These are phyloP conservation scores for Mellilla xanthometata DNA, from an alignment of 2,888 invertebrate species.

Conservation along the genomic window DNA sequence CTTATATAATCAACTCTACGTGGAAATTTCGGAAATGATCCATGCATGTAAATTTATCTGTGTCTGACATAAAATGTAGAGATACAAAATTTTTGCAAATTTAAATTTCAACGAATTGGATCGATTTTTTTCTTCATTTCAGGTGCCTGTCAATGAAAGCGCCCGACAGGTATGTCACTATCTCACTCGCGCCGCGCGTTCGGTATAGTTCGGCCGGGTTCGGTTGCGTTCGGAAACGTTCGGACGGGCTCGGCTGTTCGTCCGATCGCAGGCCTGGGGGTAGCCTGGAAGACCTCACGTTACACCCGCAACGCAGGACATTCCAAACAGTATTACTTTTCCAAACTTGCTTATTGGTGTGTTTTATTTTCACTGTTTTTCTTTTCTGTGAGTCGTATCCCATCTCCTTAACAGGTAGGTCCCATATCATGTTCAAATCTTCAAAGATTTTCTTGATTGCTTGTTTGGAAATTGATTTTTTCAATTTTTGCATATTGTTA, in stretches of 20 bases:
- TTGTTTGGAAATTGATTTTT: conserved; percentile 60
- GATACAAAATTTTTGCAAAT: conserved; percentile 63
- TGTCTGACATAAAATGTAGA: conserved; percentile 50
- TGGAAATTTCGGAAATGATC: conserved; percentile 7
- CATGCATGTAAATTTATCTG: conserved; percentile 82
- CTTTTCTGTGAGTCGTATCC: conserved; percentile 48
- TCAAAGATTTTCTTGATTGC: conserved; percentile 58
- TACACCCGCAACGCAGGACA: conserved; percentile 79
- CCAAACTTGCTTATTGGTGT: conserved; percentile 79
- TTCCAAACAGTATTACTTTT: conserved; percentile 68
- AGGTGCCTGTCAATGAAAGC: conserved; percentile 90
- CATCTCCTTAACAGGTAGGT: conserved; percentile 57
- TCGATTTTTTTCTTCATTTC: conserved; percentile 87
- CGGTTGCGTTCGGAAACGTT: conserved; percentile 72
- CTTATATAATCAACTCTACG: neutral
- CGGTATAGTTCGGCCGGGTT: conserved; percentile 75
- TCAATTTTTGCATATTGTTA: conserved; percentile 63
- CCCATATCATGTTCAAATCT: conserved; percentile 60
- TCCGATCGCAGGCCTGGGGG: conserved; percentile 71
- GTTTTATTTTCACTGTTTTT: conserved; percentile 62
- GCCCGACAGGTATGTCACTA: conserved; percentile 87
- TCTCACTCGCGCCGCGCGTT: conserved; percentile 69
- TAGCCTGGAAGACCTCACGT: conserved; percentile 79
- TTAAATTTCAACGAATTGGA: conserved; percentile 85
- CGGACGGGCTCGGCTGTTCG: conserved; percentile 67